phyloP scores from a whole-genome alignment of 1,140 invertebrate genomes.

The Capitella teleta region DNA sequence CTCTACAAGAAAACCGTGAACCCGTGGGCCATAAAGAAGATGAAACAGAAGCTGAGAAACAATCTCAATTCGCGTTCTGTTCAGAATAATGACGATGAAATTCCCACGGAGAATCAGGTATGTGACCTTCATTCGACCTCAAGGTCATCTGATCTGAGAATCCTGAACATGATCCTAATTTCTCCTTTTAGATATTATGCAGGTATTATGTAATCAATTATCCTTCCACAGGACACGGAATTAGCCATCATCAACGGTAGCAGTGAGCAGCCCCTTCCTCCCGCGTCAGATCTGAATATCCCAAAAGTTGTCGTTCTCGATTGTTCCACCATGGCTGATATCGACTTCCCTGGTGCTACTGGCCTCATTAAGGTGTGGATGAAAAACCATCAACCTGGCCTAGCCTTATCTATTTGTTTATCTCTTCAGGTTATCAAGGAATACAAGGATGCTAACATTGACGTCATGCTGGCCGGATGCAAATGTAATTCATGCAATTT shows the following conservation, averaged over 20 bases:
- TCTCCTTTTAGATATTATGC: neutral
- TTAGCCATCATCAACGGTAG: neutral
- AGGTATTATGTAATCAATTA: neutral
- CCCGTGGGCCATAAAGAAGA: constrained; percentile 21
- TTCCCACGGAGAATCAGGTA: constrained; percentile 12
- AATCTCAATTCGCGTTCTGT: constrained; percentile 3
- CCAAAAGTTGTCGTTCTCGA: too few species aligned
- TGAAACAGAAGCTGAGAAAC: neutral
- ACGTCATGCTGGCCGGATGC: constrained; percentile 17
- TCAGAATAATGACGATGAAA: constrained; percentile 14
- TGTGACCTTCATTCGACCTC: neutral
- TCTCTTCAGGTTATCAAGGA: constrained; percentile 22
- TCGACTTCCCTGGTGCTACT: neutral
- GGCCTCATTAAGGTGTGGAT: neutral
- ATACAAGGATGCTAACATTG: constrained; percentile 20
- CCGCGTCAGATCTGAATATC: neutral
- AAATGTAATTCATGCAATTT: constrained; percentile 14
- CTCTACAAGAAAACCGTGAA: constrained; percentile 30
- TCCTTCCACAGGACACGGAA: neutral
- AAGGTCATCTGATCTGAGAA: neutral
- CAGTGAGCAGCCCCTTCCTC: neutral
- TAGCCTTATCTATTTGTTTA: constrained; percentile 1
- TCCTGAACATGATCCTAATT: neutral
- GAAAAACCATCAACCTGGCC: neutral
- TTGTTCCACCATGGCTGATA: neutral